Evolutionary conservation across 2,888 invertebrate species (phyloP), one percentile per base, ranked within the genome.

Genomic region (Cheilosia pagana): DNA sequence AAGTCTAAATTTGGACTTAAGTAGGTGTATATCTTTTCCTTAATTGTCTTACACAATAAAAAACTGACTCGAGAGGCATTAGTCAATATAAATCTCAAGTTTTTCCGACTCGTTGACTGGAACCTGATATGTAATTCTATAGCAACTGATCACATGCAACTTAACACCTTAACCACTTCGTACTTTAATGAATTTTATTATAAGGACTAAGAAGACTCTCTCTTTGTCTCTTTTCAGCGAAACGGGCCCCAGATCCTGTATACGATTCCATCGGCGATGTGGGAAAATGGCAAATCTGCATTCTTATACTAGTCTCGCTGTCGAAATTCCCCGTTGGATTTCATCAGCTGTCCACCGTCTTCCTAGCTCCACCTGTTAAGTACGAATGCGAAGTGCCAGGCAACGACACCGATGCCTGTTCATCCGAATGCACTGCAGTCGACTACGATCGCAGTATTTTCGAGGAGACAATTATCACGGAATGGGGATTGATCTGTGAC

Each of bases 311-410:
- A 0, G 93, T 95, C 53, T 94, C 95, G 86, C 91, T 95, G 7
- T 94, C 95, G 57, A 95, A 95, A 91, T 95, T 96, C 89, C 95
- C 95, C 0, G 94, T 95, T 3, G 95, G 95, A 3, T 96, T 95
- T 95, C 95, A 95, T 89, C 95, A 95, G 89, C 93, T 95, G 90
- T 95, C 95, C 87, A 95, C 95, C 75, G 94, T 96, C 82, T 95
- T 96, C 89, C 93, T 95, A 87, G 95, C 95, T 14, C 95, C 95
- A 7, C 94, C 94, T 0, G 93, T 93, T 87, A 91, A 93, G 62
- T 94, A 93, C 88, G 93, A 93, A 31, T 95, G 95, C 88, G 89
- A 87, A 0, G 88, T 89, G 35, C 79, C 79, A 21, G 35, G 53
- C 16, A 85, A 86, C 8, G 7, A n/a, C 0, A 92, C 93, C 4